These are phyloP conservation scores for Arenaria interpres DNA, from an alignment of 2,113 vertebrate species.

Conservation along the genomic window DNA sequence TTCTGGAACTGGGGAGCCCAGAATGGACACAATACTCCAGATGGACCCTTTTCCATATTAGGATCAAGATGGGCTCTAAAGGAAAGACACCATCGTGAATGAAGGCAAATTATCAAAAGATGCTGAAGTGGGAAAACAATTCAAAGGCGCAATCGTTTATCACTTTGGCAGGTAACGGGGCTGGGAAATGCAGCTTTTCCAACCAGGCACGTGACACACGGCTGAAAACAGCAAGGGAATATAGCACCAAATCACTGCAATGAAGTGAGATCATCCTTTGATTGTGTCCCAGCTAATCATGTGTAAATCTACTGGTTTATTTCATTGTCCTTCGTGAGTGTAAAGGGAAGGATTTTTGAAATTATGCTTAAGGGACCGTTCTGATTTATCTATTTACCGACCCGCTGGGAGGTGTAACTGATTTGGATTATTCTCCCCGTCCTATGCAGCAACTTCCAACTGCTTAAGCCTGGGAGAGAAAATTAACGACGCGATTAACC, in stretches of 20 bases:
- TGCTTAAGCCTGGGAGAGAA: background rate
- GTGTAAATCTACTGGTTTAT: conserved; percentile 9
- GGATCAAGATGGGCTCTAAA: background rate
- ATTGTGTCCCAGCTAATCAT: background rate
- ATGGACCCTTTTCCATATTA: background rate
- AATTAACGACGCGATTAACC: background rate
- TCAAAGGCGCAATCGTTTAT: background rate
- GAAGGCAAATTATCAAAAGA: background rate
- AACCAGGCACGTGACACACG: conserved; percentile 55
- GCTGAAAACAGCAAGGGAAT: conserved; percentile 71
- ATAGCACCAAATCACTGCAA: conserved; percentile 10
- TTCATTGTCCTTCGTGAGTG: background rate
- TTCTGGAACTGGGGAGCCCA: no score
- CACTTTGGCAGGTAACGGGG: background rate
- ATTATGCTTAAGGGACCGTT: background rate
- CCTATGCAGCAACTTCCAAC: background rate
- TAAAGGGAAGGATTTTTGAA: background rate
- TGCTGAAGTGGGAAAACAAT: background rate
- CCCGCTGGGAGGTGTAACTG: conserved; percentile 13
- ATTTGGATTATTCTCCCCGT: conserved; percentile 35
- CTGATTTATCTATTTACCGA: conserved; percentile 51
- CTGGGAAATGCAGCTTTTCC: background rate
- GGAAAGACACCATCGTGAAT: background rate
- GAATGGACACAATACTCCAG: no score
- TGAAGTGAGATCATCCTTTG: conserved; percentile 44